phyloP scores from a whole-genome alignment of 2,797 vertebrate genomes.

The Ispidina lecontei region DNA sequence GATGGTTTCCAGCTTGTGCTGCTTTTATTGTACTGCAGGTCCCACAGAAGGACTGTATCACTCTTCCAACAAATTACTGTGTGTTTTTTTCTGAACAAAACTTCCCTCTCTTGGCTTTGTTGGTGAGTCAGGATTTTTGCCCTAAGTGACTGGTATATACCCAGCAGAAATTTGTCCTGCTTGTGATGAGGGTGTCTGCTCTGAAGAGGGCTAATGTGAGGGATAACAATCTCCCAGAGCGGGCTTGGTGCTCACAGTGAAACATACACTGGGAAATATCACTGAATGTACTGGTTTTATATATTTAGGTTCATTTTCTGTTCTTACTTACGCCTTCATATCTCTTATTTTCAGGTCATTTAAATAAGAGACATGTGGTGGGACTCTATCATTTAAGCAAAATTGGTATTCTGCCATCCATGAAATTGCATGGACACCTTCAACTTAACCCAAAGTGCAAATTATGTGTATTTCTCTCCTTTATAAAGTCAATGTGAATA shows the following conservation, averaged over 20 bases:
- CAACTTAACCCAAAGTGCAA: slow-evolving; percentile 69
- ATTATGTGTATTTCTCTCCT: slow-evolving; percentile 65
- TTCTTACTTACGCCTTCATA: slow-evolving; percentile 55
- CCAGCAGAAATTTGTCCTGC: neutral
- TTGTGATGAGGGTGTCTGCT: neutral
- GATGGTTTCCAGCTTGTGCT: slow-evolving; percentile 6
- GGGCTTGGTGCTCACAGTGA: slow-evolving; percentile 3
- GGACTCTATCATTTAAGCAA: slow-evolving; percentile 73
- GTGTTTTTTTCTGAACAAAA: neutral
- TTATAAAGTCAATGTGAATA: slow-evolving; percentile 59
- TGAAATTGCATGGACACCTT: slow-evolving; percentile 75
- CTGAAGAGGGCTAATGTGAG: neutral
- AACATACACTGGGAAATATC: slow-evolving; percentile 39
- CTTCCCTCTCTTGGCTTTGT: neutral
- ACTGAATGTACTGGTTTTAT: slow-evolving; percentile 12
- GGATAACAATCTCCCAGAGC: neutral
- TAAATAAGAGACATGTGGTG: slow-evolving; percentile 71
- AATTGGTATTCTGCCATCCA: slow-evolving; percentile 77
- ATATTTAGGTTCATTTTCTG: slow-evolving; percentile 61
- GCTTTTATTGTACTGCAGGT: neutral
- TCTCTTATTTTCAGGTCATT: slow-evolving; percentile 74
- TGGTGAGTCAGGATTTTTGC: neutral
- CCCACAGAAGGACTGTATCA: neutral
- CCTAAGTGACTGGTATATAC: neutral
- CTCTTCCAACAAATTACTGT: neutral